Evolutionary conservation across 2,797 vertebrate species (phyloP).

Genomic region (Siniperca undulata): DNA sequence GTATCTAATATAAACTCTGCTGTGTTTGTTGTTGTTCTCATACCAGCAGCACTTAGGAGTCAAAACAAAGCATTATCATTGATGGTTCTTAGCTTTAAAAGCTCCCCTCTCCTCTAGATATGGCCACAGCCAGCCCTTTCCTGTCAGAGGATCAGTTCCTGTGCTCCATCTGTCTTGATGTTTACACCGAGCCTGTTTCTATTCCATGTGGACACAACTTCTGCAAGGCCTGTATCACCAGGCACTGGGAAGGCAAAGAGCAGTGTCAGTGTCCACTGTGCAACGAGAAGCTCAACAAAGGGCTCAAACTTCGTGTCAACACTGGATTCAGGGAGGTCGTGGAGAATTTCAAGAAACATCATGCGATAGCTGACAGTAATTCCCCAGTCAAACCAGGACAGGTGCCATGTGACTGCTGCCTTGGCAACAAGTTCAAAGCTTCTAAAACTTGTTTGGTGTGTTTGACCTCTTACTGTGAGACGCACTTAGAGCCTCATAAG

Average conservation of each 20-base stretch:
- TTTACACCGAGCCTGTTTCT: constrained; percentile 69
- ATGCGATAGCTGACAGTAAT: not conserved
- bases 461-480: constrained; percentile 61
- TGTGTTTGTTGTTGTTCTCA: not conserved
- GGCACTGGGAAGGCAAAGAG: constrained; percentile 54
- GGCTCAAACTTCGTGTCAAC: constrained; percentile 63
- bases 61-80: not conserved
- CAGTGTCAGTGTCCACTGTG: constrained; percentile 65
- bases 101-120: constrained; percentile 31
- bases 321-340: constrained; percentile 63
- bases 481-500: constrained; percentile 63
- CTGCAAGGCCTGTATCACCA: constrained; percentile 63
- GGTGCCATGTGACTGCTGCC: constrained; percentile 68
- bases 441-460: constrained; percentile 73
- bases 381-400: constrained; percentile 25
- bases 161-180: constrained; percentile 70
- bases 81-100: not conserved
- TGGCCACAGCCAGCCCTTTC: constrained; percentile 45
- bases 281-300: constrained; percentile 50
- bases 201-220: constrained; percentile 77
- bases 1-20: not conserved
- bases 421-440: constrained; percentile 43
- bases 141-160: constrained; percentile 64
- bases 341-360: constrained; percentile 59
- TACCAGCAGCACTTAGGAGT: not conserved